Percentiles rank a stretch among this genome's conserved stretches.
These are phyloP conservation scores for Apis laboriosa DNA, from an alignment of 1,140 invertebrate genomes.

Conservation along the genomic window DNA sequence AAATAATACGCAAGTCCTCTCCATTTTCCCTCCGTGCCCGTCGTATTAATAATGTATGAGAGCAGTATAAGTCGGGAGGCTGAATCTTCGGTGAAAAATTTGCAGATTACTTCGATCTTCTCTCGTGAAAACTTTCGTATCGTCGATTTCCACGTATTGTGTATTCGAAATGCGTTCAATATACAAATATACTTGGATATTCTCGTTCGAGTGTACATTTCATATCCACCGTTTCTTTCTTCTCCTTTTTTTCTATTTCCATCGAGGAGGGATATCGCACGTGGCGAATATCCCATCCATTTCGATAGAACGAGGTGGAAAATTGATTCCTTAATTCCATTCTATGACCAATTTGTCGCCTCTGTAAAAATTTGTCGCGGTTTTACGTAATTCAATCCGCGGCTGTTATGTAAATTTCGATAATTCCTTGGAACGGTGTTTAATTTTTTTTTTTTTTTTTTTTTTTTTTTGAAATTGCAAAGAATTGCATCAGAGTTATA, in stretches of 20 bases:
- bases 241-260: too few species aligned
- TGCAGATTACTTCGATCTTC: neutral
- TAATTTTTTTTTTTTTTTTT: too few species aligned
- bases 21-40: neutral
- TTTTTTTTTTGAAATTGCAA: neutral
- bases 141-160: neutral
- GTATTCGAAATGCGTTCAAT: too few species aligned
- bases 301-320: neutral
- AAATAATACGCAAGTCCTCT: neutral
- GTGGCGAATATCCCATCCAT: too few species aligned
- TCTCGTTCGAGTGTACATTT: too few species aligned
- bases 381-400: neutral
- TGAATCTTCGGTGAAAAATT: neutral
- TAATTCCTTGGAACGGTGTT: neutral
- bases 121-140: neutral
- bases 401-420: conserved; percentile 24
- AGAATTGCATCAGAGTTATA: neutral
- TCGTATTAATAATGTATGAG: conserved; percentile 19
- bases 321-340: neutral
- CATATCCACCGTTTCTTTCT: too few species aligned
- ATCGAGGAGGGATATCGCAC: too few species aligned
- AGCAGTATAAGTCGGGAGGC: too few species aligned
- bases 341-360: neutral
- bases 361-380: neutral
- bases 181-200: too few species aligned